Percentiles rank a stretch among this genome's conserved stretches.
Evolutionary conservation across 2,113 vertebrate genomes (phyloP).

Genomic region (Sterrhoptilus dennistouni): DNA sequence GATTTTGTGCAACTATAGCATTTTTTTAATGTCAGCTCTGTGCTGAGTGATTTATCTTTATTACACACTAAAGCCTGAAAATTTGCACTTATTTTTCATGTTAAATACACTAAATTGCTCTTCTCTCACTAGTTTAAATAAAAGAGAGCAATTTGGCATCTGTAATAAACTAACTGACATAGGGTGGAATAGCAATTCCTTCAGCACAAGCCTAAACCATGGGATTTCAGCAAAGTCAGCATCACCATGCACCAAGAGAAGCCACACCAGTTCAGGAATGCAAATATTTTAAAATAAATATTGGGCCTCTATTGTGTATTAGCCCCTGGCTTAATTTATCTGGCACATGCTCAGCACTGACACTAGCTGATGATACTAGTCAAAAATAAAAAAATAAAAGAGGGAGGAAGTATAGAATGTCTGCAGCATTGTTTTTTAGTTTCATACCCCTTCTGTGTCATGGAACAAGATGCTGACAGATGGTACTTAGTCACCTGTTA

Average conservation of each 20-base stretch:
- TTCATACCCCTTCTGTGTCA: not conserved
- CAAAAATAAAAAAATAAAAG: not conserved
- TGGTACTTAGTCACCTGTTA: constrained; percentile 7
- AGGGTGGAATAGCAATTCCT: not conserved
- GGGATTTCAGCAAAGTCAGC: not conserved
- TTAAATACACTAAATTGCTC: not conserved
- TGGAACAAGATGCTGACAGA: not conserved
- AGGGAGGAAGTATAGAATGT: not conserved
- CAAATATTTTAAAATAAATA: not conserved
- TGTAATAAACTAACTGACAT: not conserved
- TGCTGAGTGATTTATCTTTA: not conserved
- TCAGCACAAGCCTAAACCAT: not conserved
- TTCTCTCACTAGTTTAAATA: not conserved
- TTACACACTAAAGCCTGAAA: not conserved
- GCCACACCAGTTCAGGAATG: not conserved
- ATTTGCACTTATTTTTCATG: not conserved
- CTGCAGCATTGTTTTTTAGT: not conserved
- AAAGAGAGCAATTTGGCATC: not conserved
- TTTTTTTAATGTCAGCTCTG: not conserved
- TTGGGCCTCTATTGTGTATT: not conserved
- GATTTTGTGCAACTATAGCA: not conserved
- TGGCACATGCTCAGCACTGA: not conserved
- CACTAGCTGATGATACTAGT: not conserved
- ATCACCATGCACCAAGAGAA: not conserved
- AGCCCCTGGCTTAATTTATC: not conserved